Evolutionary conservation across 2,888 invertebrate genomes (phyloP), one percentile per base, ranked within the genome.

Genomic region (Cinara cedri): DNA sequence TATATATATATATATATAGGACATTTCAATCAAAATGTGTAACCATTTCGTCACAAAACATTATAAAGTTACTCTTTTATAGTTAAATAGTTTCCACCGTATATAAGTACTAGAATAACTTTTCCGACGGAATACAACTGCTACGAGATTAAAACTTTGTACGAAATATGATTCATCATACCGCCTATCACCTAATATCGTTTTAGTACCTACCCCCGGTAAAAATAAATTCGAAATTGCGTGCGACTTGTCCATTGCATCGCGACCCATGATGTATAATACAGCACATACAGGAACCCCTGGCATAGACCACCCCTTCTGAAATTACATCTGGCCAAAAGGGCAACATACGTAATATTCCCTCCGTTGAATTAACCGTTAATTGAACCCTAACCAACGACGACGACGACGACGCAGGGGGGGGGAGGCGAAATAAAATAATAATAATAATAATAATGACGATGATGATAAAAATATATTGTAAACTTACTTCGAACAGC

Each of bases 401-500:
- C 13, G 11, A 13, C 11, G 46, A 1, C 11, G 46, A 13, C 60
- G n/a, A 60, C 16, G 16, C 1, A 44, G 44, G 9, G 49, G 19
- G 14, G 4, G 8, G 26, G 11, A 16, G 3, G 34, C 34, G 34
- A 6, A 34, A 34, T 4, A 34, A 4, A 34, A 34, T 34, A 34
- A 6, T 6, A 34, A 34, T 34, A 34, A 34, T 34, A 34, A 34
- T 34, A 34, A 34, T 34, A 34, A 34, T 34, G 6, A 34, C 3
- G 6, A 34, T 34, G 6, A 3, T 4, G 44, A 55, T 2, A 26
- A 24, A 72, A 60, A 72, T 8, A 24, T 1, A n/a, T n/a, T n/a
- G n/a, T n/a, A 21, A 46, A n/a, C 78, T 78, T 34, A 78, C 78
- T 78, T 78, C 78, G 57, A 60, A 78, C 60, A 14, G 78, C 78